These are phyloP conservation scores for Drosophila repletoides DNA, from an alignment of 1,140 invertebrate species.

Conservation along the genomic window DNA sequence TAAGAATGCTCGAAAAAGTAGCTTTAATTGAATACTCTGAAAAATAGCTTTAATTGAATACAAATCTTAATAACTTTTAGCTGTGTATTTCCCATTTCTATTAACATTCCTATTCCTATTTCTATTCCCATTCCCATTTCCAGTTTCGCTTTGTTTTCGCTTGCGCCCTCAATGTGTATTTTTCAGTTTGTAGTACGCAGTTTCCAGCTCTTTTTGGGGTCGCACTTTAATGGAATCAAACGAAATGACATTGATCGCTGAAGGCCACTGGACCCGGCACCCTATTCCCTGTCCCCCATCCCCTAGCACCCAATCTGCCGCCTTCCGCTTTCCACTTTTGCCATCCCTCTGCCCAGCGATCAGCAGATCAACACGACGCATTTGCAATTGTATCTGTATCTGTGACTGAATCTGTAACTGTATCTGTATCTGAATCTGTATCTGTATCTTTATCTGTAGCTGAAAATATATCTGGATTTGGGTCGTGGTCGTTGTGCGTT, in stretches of 20 bases:
- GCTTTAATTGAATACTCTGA: no score
- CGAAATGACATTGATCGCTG: slow-evolving; percentile 78
- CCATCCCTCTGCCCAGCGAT: neutral
- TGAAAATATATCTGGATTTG: slow-evolving; percentile 48
- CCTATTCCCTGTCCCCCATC: neutral
- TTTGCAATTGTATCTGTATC: slow-evolving; percentile 3
- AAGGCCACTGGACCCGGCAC: slow-evolving; percentile 52
- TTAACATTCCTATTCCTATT: neutral
- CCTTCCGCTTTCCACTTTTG: neutral
- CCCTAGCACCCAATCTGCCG: neutral
- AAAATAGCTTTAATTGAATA: no score
- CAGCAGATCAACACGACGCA: slow-evolving; percentile 20
- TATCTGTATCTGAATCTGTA: neutral
- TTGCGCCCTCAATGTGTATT: slow-evolving; percentile 2
- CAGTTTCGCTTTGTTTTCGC: slow-evolving; percentile 25
- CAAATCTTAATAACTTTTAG: no score
- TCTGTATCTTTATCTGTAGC: slow-evolving; percentile 1
- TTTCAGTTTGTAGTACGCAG: slow-evolving; percentile 14
- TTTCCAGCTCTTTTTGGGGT: slow-evolving; percentile 48
- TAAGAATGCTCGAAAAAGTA: no score
- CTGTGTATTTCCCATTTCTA: neutral
- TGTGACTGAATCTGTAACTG: neutral
- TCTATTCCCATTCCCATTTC: neutral
- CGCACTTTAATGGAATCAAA: slow-evolving; percentile 73
- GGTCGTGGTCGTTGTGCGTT: slow-evolving; percentile 79